Percentiles rank a stretch among this genome's conserved stretches.
These are phyloP conservation scores for Bufo bufo DNA, from an alignment of 2,113 vertebrate species.

Conservation along the genomic window DNA sequence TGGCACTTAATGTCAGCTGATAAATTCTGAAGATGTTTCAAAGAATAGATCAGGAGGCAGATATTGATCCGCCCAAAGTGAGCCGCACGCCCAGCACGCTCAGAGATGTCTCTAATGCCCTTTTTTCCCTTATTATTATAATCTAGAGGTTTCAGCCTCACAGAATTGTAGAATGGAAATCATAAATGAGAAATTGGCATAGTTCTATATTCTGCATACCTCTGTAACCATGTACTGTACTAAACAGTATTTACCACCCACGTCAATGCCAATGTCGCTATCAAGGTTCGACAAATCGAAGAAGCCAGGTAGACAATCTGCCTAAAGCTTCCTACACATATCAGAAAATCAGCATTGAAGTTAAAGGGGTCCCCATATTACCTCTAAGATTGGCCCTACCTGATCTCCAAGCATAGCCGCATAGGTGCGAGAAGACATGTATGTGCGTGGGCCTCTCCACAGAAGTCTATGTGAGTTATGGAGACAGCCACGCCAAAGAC, in stretches of 20 bases:
- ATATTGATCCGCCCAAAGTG: background rate
- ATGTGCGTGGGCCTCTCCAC: too few relatives aligned
- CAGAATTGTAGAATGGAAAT: background rate
- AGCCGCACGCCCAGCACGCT: accelerated
- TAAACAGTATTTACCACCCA: too few relatives aligned
- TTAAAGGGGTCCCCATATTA: too few relatives aligned
- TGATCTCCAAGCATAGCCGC: too few relatives aligned
- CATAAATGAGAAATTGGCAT: background rate
- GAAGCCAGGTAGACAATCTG: background rate
- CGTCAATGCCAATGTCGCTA: background rate
- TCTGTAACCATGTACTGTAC: background rate
- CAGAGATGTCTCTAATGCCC: background rate
- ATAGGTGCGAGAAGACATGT: too few relatives aligned
- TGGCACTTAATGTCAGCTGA: conserved; percentile 51
- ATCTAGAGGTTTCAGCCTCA: conserved; percentile 6
- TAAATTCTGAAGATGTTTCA: conserved; percentile 47
- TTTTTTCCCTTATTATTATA: background rate
- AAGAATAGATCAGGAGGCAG: conserved; percentile 58
- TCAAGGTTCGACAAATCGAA: background rate
- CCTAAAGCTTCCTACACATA: background rate
- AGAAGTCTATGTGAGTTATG: too few relatives aligned
- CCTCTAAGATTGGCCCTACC: too few relatives aligned
- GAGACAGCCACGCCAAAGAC: too few relatives aligned
- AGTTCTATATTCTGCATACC: background rate
- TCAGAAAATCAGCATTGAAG: too few relatives aligned